These are phyloP conservation scores for Podiceps cristatus DNA, from an alignment of 2,113 vertebrate genomes.

Conservation along the genomic window DNA sequence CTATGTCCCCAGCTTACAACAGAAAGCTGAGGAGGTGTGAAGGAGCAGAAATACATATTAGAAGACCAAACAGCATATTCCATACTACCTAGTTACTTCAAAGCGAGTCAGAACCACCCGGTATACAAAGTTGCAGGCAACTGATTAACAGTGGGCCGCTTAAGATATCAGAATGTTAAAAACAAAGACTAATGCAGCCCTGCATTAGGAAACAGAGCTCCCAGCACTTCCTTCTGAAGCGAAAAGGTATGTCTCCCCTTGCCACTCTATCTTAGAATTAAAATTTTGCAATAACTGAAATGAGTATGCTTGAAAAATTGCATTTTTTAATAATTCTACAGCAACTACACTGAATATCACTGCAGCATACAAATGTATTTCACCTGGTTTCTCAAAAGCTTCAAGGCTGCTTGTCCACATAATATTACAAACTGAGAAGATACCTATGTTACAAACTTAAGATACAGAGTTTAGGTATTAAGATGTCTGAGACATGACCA, in stretches of 20 bases:
- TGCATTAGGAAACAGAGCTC: not conserved
- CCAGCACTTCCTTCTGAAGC: not conserved
- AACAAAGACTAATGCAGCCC: not conserved
- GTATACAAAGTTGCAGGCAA: not conserved
- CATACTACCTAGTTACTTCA: not conserved
- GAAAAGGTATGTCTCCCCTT: not conserved
- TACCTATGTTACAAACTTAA: not conserved
- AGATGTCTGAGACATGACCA: not conserved
- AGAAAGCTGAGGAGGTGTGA: not conserved
- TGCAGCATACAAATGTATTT: not conserved
- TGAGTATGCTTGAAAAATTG: not conserved
- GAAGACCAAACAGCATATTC: not conserved
- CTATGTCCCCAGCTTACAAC: not conserved
- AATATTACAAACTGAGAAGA: not conserved
- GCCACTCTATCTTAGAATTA: not conserved
- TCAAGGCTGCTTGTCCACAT: not conserved
- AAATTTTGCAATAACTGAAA: not conserved
- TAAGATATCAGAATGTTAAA: not conserved
- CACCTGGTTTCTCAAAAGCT: not conserved
- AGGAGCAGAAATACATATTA: not conserved
- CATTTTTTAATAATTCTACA: not conserved
- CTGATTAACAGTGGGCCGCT: not conserved
- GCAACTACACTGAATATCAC: not conserved
- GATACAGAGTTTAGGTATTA: not conserved
- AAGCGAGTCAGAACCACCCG: not conserved